phyloP scores from a whole-genome alignment of 2,113 vertebrate genomes.

The Saguinus imperator region DNA sequence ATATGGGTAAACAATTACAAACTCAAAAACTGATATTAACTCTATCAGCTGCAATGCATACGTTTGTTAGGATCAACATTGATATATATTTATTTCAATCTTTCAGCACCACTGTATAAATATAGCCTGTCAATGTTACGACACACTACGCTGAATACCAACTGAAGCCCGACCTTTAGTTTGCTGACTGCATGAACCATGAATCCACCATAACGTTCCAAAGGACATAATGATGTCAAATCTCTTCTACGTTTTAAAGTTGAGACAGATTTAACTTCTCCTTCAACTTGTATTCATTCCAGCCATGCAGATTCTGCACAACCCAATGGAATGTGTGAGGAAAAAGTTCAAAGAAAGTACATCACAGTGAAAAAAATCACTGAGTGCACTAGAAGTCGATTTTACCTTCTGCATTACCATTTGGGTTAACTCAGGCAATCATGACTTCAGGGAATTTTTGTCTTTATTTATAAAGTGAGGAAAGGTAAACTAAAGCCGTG shows the following conservation, averaged over 20 bases:
- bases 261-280: conserved; percentile 69
- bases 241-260: conserved; percentile 66
- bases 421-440: not conserved
- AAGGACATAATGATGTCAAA: conserved; percentile 77
- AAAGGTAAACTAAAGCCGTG: not conserved
- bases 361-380: not conserved
- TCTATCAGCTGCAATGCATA: not conserved
- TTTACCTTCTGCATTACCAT: not conserved
- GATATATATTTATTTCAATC: conserved; percentile 58
- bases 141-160: conserved; percentile 79
- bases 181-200: conserved; percentile 73
- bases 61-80: conserved; percentile 43
- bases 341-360: conserved; percentile 64
- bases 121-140: conserved; percentile 43
- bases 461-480: not conserved
- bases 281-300: conserved; percentile 76
- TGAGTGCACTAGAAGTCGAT: not conserved
- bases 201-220: conserved; percentile 50
- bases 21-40: conserved; percentile 25
- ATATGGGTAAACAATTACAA: conserved; percentile 64
- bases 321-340: conserved; percentile 64
- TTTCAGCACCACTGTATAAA: conserved; percentile 35
- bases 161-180: conserved; percentile 67
- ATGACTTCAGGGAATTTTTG: not conserved
- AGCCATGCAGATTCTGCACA: conserved; percentile 66